Base-by-base conservation (phyloP, 2,888 invertebrate species). In the Phorcus lineatus region DNA sequence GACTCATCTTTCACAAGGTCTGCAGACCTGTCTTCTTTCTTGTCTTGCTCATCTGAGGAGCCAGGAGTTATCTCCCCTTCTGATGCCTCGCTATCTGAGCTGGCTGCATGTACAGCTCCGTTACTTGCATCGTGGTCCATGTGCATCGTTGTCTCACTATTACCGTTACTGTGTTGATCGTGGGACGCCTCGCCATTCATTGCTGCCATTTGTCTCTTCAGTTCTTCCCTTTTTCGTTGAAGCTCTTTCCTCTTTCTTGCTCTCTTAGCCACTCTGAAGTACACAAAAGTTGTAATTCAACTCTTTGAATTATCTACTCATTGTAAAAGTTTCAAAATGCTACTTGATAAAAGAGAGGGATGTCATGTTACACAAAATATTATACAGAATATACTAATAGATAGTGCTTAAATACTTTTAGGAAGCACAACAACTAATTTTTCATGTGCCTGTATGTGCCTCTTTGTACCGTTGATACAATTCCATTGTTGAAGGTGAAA, bases 21-120 rank as follows among this genome's bases (percentile, higher is more conserved):
- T 9, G 11, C 17, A n/a, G 19, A 55, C 57, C 17, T 57, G 36
- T 31, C 31, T 11, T 36, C 40, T 24, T 2, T 31, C 28, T 28
- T n/a, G 7, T 79, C 79, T 16, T 55, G 40, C 1, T 40, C 74
- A 4, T 36, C 74, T 0, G 17, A 40, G 47, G 47, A 31, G 28
- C 57, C 74, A 24, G 19, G 62, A 40, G 79, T 79, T 55, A 57
- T 52, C 36, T 74, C 74, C 57, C 22, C 24, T 47, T 57, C 74
- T n/a, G 74, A 74, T 11, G 24, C 74, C 17, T 36, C 17, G 62
- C 62, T 55, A 55, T 54, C 47, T 24, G 47, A 40, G 57, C 47
- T 57, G 57, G 40, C 74, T 16, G 47, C 55, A 24, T 79, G 74
- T 19, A 24, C 55, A 62, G 57, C 74, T 24, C 57, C 53, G 19